Base-by-base conservation (phyloP, 1,140 invertebrate species). In the Pachypsylla venusta region DNA sequence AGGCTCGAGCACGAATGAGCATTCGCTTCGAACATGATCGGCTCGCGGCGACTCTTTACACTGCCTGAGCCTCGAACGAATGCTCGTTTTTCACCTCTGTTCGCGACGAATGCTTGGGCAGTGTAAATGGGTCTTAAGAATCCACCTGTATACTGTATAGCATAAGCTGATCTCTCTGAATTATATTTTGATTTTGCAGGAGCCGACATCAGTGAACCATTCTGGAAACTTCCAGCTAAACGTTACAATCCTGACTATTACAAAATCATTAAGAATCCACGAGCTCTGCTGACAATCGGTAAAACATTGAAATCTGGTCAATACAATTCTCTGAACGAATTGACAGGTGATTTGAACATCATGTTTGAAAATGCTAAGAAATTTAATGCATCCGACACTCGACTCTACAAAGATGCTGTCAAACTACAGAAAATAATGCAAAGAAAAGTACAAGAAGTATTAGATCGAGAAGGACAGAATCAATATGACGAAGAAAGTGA, bases 281-380 rank as follows among this genome's bases (percentile, higher is more conserved):
- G 99, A 63, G 95, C 95, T 0, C 73, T 99, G 62, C 82, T 84
- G 57, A 90, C 97, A 74, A 96, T 99, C 59, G 81, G 86, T 61
- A 84, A 87, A 54, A 95, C 94, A 75, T 80, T 97, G 22, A 85
- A 90, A 77, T 80, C 83, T 68, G 85, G 86, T 20, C 80, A 82
- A 63, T 98, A 98, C 72, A 83, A 81, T 2, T 89, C 84, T 14
- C 74, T 97, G 2, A 86, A 83, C 61, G 89, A 96, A 72, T 80
- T 98, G 57, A 87, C 89, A n/a, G 84, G 83, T 1, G 95, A 98
- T 70, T 81, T 98, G 76, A 94, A 94, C 70, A 81, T 96, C n/a
- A 94, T 99, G 84, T 95, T 98, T 76, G 89, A 97, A 70, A 98
- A 98, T 77, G 93, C 94, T 5, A 93, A 93, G 70, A 84, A 85